Percentiles rank a stretch among this genome's conserved stretches.
Evolutionary conservation across 2,113 vertebrate genomes (phyloP).

Genomic region (Epinephelus moara): DNA sequence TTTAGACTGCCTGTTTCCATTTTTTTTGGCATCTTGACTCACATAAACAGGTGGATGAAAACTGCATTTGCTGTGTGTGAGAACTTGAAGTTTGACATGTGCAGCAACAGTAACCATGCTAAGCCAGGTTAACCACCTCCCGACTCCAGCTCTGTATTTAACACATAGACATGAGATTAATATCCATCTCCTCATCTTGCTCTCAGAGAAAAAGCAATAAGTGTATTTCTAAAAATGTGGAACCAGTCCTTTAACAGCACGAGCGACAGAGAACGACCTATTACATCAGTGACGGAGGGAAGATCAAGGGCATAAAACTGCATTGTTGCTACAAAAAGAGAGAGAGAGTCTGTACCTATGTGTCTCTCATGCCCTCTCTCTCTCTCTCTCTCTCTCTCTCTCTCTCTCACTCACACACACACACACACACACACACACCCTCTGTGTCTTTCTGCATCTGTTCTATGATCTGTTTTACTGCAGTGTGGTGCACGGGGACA

Average conservation of each 20-base stretch:
- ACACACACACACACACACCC: conserved; percentile 22
- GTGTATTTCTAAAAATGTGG: not conserved
- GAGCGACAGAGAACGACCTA: not conserved
- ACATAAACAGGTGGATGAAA: not conserved
- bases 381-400: too few relatives aligned
- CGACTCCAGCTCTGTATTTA: not conserved
- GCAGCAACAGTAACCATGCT: not conserved
- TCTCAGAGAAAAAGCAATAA: not conserved
- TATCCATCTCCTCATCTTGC: not conserved
- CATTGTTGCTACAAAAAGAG: conserved; percentile 30
- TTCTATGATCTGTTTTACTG: conserved; percentile 11
- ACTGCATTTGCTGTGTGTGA: not conserved
- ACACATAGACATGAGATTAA: not conserved
- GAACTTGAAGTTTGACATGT: not conserved
- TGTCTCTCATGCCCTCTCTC: conserved; percentile 6
- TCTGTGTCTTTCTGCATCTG: conserved; percentile 26
- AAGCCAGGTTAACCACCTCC: not conserved
- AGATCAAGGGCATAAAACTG: conserved; percentile 33
- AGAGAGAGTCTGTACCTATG: conserved; percentile 32
- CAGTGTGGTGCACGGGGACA: conserved; percentile 69
- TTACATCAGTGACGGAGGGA: not conserved
- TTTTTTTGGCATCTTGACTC: not conserved
- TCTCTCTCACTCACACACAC: not conserved
- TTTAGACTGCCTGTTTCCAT: too few relatives aligned
- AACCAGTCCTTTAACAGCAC: not conserved